Evolutionary conservation across 2,113 vertebrate genomes (phyloP).

Genomic region (Lucifuga dentata): DNA sequence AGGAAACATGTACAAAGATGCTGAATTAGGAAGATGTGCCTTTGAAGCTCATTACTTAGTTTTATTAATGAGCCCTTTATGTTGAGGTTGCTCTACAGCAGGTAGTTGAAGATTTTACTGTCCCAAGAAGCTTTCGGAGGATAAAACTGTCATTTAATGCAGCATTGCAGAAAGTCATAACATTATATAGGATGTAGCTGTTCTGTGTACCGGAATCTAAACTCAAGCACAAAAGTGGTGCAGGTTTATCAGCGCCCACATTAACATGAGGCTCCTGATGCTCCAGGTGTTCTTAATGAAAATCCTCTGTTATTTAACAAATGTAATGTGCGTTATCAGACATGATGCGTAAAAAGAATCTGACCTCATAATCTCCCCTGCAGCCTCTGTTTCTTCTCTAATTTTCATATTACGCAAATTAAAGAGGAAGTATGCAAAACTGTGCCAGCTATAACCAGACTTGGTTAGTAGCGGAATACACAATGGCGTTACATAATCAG

Average conservation of each 20-base stretch:
- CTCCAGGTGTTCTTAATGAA: conserved; percentile 58
- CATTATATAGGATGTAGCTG: conserved; percentile 37
- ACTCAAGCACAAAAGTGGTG: conserved; percentile 32
- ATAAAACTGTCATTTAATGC: conserved; percentile 36
- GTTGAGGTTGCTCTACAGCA: conserved; percentile 13
- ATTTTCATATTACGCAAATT: conserved; percentile 26
- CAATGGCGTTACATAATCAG: neutral
- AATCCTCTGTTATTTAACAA: conserved; percentile 39
- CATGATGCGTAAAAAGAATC: conserved; percentile 40
- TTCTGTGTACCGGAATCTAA: conserved; percentile 23
- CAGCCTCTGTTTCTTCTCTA: conserved; percentile 8
- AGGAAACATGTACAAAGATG: conserved; percentile 49
- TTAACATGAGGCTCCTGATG: conserved; percentile 30
- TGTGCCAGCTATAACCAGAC: neutral
- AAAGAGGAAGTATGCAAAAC: conserved; percentile 13
- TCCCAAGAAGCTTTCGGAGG: conserved; percentile 22
- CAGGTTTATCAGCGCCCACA: conserved; percentile 43
- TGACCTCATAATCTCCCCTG: conserved; percentile 6
- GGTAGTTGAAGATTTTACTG: conserved; percentile 21
- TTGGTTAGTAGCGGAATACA: neutral
- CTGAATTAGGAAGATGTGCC: conserved; percentile 38
- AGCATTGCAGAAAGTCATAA: conserved; percentile 36
- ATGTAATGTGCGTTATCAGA: conserved; percentile 28
- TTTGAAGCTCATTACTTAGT: conserved; percentile 14
- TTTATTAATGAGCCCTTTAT: conserved; percentile 46